Base-by-base conservation (phyloP, 2,797 vertebrate species). In the Characodon lateralis region DNA sequence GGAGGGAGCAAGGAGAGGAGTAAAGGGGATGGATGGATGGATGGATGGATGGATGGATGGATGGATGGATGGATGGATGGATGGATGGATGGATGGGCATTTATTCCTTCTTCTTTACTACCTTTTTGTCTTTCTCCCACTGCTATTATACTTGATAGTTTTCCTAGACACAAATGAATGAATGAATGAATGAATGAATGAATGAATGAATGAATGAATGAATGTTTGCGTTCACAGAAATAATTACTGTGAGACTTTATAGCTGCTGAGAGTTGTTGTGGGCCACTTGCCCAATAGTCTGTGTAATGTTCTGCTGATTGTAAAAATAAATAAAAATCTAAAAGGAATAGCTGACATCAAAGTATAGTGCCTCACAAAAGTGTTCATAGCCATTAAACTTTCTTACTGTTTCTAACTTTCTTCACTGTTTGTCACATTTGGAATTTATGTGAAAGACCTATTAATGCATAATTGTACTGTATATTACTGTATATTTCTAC, bases 1-100 rank as follows among this genome's bases (percentile, higher is more conserved):
- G 78, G 83, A 91, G 80, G 78, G 80, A 88, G 79, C 18, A 89
- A 73, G 81, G 79, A 81, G 71, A 87, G 68, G 73, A 83, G 80
- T 79, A 53, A 76, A 79, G 70, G 55, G 28, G 28, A 81, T 74
- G 73, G 63, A 79, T 79, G 71, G 78, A 82, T 76, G 73, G 76
- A 76, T 74, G 77, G 78, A 73, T 74, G 72, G 74, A 76, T 68
- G 26, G 77, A 83, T 48, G 59, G 78, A 78, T 79, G 72, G 82
- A 82, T 77, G 77, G 28, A 28, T 28, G 28, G 74, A 83, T 51
- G 56, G 78, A 78, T 78, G 71, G 81, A 75, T 75, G 72, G 74
- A 74, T 68, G 31, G 74, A 83, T 51, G 56, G 78, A 78, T 65
- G 43, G 76, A 80, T 77, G 79, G 55, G 77, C 28, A 65, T 35